Evolutionary conservation across 2,113 vertebrate species (phyloP).

Genomic region (Ginglymostoma cirratum): DNA sequence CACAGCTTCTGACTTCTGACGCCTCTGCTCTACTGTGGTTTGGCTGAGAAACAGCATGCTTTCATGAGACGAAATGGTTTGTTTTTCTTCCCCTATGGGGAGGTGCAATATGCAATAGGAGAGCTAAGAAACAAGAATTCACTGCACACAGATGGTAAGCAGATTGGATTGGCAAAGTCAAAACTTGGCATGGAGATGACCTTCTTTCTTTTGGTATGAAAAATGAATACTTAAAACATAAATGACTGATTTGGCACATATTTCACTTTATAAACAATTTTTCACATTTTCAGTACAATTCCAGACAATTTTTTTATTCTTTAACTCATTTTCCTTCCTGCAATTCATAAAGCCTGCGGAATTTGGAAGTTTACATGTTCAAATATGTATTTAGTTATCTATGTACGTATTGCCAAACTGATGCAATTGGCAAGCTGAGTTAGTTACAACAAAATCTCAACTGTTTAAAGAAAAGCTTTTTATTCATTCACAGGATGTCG

Average conservation of each 20-base stretch:
- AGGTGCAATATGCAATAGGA: neutral
- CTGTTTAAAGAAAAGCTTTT: too few relatives aligned
- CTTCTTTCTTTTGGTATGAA: neutral
- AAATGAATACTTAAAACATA: neutral
- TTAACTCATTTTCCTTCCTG: neutral
- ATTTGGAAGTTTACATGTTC: neutral
- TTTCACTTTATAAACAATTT: neutral
- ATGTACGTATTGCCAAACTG: neutral
- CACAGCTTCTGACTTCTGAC: neutral
- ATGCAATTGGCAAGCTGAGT: neutral
- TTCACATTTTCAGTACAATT: neutral
- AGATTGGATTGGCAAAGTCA: conserved; percentile 7
- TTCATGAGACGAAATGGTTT: neutral
- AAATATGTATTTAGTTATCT: neutral
- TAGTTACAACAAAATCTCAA: neutral
- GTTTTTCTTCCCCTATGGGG: neutral
- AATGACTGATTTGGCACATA: neutral
- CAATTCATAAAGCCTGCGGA: neutral
- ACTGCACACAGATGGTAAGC: conserved; percentile 22
- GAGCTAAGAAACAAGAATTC: neutral
- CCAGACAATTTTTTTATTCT: neutral
- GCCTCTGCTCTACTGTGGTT: neutral
- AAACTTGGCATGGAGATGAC: neutral
- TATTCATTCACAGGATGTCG: too few relatives aligned
- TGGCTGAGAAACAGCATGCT: neutral